phyloP scores from a whole-genome alignment of 1,140 invertebrate species.

The Phymorhynchus buccinoides region DNA sequence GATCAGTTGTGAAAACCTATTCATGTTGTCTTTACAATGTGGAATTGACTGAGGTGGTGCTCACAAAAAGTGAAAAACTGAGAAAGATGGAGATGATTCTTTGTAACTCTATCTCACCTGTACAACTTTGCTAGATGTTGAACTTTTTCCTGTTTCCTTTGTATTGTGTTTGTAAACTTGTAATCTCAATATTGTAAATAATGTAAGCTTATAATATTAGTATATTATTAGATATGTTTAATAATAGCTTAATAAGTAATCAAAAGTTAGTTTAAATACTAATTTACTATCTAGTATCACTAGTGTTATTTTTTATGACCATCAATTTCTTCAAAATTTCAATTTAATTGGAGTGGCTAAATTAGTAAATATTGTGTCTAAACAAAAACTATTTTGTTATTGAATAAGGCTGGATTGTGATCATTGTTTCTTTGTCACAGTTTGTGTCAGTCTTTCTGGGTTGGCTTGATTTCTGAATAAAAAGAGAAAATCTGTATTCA shows the following conservation, averaged over 20 bases:
- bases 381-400: background rate
- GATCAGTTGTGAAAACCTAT: background rate
- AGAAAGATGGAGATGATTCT: too few relatives aligned
- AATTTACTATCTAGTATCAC: background rate
- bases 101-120: too few relatives aligned
- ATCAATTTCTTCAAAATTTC: too few relatives aligned
- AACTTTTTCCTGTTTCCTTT: too few relatives aligned
- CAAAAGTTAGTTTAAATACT: background rate
- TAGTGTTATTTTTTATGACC: too few relatives aligned
- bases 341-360: too few relatives aligned
- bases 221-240: too few relatives aligned
- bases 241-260: background rate
- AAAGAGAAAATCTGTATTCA: background rate
- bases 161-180: background rate
- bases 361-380: too few relatives aligned
- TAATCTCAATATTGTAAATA: background rate
- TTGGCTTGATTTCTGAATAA: background rate
- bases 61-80: too few relatives aligned
- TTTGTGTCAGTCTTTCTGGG: background rate
- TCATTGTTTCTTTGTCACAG: background rate
- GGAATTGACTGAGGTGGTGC: background rate
- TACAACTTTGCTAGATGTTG: too few relatives aligned
- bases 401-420: constrained; percentile 3
- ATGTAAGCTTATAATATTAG: too few relatives aligned
- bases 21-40: background rate